phyloP scores from a whole-genome alignment of 1,140 invertebrate species.

The Lepidotrigona ventralis region DNA sequence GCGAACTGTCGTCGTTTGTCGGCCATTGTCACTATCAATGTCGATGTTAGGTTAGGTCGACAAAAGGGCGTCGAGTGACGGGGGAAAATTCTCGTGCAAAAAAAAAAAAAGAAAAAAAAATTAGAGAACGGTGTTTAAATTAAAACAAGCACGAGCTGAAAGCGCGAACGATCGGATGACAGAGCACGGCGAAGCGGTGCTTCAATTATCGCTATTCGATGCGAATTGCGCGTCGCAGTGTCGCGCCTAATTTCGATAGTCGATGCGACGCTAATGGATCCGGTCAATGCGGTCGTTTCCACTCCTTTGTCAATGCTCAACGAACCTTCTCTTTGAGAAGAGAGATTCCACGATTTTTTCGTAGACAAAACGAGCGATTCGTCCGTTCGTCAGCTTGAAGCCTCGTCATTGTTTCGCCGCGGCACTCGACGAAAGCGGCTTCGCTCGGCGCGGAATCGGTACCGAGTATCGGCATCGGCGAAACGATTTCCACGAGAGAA shows the following conservation, averaged over 20 bases:
- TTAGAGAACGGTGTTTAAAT: no score
- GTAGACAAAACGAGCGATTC: not conserved
- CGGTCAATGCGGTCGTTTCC: constrained; percentile 17
- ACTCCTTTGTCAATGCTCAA: constrained; percentile 12
- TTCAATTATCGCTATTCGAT: constrained; percentile 2
- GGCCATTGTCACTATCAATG: no score
- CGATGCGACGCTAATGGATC: not conserved
- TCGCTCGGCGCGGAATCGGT: not conserved
- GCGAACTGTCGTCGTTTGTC: no score
- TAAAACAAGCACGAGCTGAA: not conserved
- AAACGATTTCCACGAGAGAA: not conserved
- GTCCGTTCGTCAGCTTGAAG: not conserved
- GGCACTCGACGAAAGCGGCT: not conserved
- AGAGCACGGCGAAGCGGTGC: not conserved
- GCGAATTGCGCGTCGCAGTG: not conserved
- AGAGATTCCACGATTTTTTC: not conserved
- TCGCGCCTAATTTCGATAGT: constrained; percentile 7
- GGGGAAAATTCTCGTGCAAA: not conserved
- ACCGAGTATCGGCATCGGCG: not conserved
- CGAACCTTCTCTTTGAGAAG: not conserved
- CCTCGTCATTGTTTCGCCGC: not conserved
- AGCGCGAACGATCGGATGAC: not conserved
- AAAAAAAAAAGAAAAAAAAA: no score
- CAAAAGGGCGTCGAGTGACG: not conserved
- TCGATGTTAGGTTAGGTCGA: no score